These are phyloP conservation scores for Saccostrea cuccullata DNA, from an alignment of 1,140 invertebrate species.

Conservation along the genomic window DNA sequence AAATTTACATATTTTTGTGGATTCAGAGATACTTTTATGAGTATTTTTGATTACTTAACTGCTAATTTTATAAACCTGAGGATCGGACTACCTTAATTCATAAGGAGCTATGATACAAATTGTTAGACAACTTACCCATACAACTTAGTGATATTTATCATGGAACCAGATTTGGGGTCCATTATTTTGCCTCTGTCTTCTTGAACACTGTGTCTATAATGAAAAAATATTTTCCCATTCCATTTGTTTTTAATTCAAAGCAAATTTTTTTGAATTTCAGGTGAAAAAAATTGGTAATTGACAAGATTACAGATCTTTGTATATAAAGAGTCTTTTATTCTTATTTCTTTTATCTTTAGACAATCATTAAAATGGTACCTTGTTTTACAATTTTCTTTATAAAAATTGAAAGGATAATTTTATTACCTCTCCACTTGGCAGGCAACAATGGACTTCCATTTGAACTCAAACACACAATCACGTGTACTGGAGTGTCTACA, in stretches of 20 bases:
- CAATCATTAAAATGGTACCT: no score
- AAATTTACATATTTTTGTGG: no score
- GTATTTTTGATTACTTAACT: no score
- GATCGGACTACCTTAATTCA: no score
- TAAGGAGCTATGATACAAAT: neutral
- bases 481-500: conserved; percentile 8
- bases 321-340: no score
- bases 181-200: conserved; percentile 58
- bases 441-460: conserved; percentile 69
- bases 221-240: neutral
- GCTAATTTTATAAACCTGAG: no score
- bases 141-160: conserved; percentile 61
- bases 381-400: no score
- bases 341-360: no score
- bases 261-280: neutral
- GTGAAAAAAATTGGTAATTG: no score
- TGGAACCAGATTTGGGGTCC: conserved; percentile 59
- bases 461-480: conserved; percentile 69
- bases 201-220: conserved; percentile 54
- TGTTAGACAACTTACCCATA: conserved; percentile 37
- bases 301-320: no score
- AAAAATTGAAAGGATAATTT: neutral
- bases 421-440: conserved; percentile 64
- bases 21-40: no score
- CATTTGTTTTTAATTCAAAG: neutral